Conservation (phyloP, 2,888 invertebrate species). For the Mechanitis messenoides region DNA sequence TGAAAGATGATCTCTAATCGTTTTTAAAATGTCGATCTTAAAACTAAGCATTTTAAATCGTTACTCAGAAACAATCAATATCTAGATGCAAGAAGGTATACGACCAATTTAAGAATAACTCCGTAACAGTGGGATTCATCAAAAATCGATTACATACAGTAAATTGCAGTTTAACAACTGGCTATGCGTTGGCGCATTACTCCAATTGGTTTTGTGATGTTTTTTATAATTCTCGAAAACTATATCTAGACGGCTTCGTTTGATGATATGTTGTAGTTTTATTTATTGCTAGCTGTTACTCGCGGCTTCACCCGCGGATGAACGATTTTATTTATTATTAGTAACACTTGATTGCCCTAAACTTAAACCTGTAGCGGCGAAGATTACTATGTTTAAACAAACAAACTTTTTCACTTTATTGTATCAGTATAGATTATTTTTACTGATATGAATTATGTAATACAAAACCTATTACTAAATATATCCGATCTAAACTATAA, state of each 20-base stretch:
- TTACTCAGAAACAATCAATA: conserved; percentile 40
- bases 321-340: too few species aligned
- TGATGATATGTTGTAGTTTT: background rate
- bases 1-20: background rate
- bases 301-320: too few species aligned
- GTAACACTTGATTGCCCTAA: too few species aligned
- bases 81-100: conserved; percentile 38
- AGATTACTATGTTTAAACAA: too few species aligned
- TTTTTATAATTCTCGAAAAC: conserved; percentile 22
- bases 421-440: too few species aligned
- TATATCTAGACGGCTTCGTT: conserved; percentile 11
- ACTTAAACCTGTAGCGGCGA: too few species aligned
- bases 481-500: too few species aligned
- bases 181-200: conserved; percentile 22
- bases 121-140: conserved; percentile 47
- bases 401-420: too few species aligned
- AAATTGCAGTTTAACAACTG: conserved; percentile 64
- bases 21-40: background rate
- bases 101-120: conserved; percentile 35
- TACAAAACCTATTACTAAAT: background rate
- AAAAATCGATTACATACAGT: conserved; percentile 67
- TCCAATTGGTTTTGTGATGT: conserved; percentile 19
- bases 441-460: background rate
- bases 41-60: conserved; percentile 25
- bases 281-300: background rate